Base-by-base conservation (phyloP, 1,140 invertebrate genomes). In the Anastrepha obliqua region DNA sequence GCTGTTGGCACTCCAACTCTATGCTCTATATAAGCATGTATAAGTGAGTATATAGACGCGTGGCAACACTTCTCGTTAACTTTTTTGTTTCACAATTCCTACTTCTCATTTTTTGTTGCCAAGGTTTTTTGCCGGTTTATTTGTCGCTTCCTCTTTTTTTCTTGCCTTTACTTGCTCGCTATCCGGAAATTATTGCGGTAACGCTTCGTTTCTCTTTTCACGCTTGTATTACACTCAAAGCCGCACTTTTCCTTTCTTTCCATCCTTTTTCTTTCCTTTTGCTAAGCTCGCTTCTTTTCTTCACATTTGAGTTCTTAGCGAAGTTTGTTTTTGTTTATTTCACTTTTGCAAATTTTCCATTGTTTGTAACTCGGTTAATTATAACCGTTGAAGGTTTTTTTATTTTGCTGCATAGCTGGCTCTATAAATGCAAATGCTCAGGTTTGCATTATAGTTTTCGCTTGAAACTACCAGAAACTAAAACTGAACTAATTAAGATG, bases 341-440 rank as follows among this genome's bases (percentile, higher is more conserved):
- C 67, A 74, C 42, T 74, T 47, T 74, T 44, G 42, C 17, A 42
- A 81, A 81, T 55, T 29, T 81, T 55, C n/a, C 74, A 81, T 55
- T 81, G 74, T 81, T 81, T 81, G 55, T 81, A 81, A 81, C 47
- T 51, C 74, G 74, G 74, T 81, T 81, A 81, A 81, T 81, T 81
- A 81, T 81, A 47, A 55, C 47, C 74, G 74, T 20, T 81, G 6
- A 47, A 81, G 17, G 11, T 55, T 47, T 44, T 74, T 29, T 29
- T 29, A 29, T 29, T 29, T 29, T 29, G 29, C 29, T 47, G 70
- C 65, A 67, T 67, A 67, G 13, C 65, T 42, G 39, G 29, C 65
- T 67, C 39, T 67, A 39, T 9, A 39, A 1, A 42, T 67, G 7
- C 39, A 67, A 1, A 29, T 29, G 13, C 29, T 67, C 64, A 67